Evolutionary conservation across 2,888 invertebrate species (phyloP).

Genomic region (Mechanitis messenoides): DNA sequence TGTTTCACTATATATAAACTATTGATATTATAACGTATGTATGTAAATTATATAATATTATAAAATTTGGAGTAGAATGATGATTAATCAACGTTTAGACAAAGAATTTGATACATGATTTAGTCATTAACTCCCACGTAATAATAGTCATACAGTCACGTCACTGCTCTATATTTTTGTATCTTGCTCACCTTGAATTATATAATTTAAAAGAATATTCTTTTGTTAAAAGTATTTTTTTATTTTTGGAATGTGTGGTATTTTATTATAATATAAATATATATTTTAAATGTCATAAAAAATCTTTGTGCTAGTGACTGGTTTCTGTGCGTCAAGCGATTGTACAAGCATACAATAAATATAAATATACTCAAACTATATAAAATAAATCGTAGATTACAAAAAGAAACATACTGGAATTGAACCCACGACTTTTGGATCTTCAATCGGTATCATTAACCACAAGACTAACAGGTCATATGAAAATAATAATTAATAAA

Average conservation of each 20-base stretch:
- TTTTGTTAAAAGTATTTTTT: neutral
- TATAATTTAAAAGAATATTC: neutral
- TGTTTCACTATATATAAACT: neutral
- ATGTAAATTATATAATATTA: constrained; percentile 9
- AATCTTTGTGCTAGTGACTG: too few relatives aligned
- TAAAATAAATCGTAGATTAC: too few relatives aligned
- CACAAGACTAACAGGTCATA: neutral
- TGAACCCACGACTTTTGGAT: too few relatives aligned
- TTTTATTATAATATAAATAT: neutral
- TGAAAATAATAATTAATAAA: neutral
- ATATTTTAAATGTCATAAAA: neutral
- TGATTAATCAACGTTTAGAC: constrained; percentile 12
- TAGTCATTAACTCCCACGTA: constrained; percentile 20
- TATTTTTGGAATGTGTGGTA: neutral
- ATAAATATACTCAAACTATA: too few relatives aligned
- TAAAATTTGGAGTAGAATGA: constrained; percentile 5
- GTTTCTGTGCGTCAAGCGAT: too few relatives aligned
- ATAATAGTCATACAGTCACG: constrained; percentile 13
- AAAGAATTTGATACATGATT: constrained; percentile 12
- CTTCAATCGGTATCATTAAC: too few relatives aligned
- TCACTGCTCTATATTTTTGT: constrained; percentile 21
- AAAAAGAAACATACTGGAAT: too few relatives aligned
- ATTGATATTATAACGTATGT: constrained; percentile 9
- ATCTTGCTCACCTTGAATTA: constrained; percentile 12
- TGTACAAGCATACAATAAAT: too few relatives aligned